Percentiles rank a stretch among this genome's conserved stretches.
Evolutionary conservation across 1,140 invertebrate species (phyloP).

Genomic region (Lamellibrachia luymesi): DNA sequence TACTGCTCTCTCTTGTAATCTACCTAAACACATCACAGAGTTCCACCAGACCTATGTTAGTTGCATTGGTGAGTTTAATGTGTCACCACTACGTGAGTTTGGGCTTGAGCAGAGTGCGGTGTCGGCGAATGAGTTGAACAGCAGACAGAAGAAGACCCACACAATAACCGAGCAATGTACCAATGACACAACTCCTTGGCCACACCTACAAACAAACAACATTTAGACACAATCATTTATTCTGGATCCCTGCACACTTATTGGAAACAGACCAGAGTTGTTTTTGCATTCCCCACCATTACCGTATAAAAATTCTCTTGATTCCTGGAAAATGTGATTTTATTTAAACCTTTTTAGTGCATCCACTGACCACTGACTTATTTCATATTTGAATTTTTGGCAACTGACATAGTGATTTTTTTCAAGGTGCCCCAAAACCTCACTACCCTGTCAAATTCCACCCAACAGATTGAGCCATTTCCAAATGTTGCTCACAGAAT

Average conservation of each 20-base stretch:
- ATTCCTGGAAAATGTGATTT: neutral
- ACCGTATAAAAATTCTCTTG: neutral
- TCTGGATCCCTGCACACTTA: too few species aligned
- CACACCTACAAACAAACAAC: slow-evolving; percentile 29
- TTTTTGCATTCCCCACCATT: too few species aligned
- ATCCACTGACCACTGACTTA: neutral
- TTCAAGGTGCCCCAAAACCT: neutral
- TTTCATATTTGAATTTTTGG: neutral
- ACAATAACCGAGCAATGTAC: slow-evolving; percentile 25
- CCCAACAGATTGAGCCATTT: too few species aligned
- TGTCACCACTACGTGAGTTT: neutral
- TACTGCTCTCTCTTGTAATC: neutral
- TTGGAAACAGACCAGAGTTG: too few species aligned
- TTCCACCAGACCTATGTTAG: neutral
- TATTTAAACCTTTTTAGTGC: neutral
- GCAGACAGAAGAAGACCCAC: slow-evolving; percentile 25
- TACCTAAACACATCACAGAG: neutral
- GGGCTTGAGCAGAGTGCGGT: neutral
- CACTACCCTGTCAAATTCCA: neutral
- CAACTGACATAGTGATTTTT: neutral
- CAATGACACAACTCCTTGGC: slow-evolving; percentile 31
- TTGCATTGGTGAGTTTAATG: neutral
- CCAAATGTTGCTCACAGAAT: neutral
- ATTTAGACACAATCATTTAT: too few species aligned
- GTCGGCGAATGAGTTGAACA: neutral